Evolutionary conservation across 2,888 invertebrate genomes (phyloP), one percentile per base, ranked within the genome.

Genomic region (Stenurella melanura): DNA sequence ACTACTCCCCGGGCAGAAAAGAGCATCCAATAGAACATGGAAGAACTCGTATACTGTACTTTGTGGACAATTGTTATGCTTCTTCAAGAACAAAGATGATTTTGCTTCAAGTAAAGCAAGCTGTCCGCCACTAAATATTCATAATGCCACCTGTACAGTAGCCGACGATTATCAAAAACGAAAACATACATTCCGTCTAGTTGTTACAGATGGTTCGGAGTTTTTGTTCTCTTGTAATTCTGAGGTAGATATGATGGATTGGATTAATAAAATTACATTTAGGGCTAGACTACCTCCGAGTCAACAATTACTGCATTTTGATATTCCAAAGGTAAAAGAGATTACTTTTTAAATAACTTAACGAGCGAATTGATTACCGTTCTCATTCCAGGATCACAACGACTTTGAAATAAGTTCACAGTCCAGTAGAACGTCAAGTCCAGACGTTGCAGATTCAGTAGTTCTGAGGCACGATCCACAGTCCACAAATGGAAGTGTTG

Each of bases 81-180:
- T 99, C 94, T 99, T 99, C 92, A 95, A 98, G 87, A 98, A 98
- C 88, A 95, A 96, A 87, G 94, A 95, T 83, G 97, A 97, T 90
- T 98, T 98, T 90, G 92, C 93, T 78, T 94, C 94, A 82, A 95
- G 96, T 85, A 96, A 96, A 90, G 97, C 98, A 0, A 95, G 96
- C 0, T 95, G 96, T 2, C 95, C 97, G 0, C 95, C 97, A 0
- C 96, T 98, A 30, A 95, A 94, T 81, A 94, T 94, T 54, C 90
- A 94, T 57, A 93, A 94, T 75, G 97, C 98, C 0, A 92, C 92
- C 58, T 98, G 97, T 88, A 94, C 94, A 74, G 93, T 95, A 10
- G 98, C 98, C 1, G 94, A 95, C 34, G 98, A 99, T 90, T 99
- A 99, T 90, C 97, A 96, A 15, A 99, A 99, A 90, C 95, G 97